These are phyloP conservation scores for Parasteatoda lunata DNA, from an alignment of 2,888 invertebrate genomes.

Conservation along the genomic window DNA sequence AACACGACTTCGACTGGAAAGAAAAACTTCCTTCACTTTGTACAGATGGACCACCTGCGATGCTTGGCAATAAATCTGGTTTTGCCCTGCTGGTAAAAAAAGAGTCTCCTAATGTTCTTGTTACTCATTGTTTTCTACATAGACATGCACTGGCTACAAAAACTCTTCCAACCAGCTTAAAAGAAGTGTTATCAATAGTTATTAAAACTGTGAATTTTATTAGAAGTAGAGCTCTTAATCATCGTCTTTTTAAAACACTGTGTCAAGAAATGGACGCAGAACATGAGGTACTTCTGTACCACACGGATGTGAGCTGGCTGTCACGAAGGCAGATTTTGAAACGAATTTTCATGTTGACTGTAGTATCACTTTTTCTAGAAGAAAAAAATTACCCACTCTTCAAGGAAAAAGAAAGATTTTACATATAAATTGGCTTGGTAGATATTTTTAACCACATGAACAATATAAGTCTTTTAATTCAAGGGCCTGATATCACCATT, in stretches of 20 bases:
- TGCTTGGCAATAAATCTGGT: not conserved
- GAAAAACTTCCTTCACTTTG: constrained; percentile 17
- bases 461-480: too few species aligned
- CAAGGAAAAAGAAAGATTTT: too few species aligned
- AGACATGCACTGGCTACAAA: constrained; percentile 50
- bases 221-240: constrained; percentile 52
- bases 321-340: constrained; percentile 43
- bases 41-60: not conserved
- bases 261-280: constrained; percentile 56
- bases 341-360: constrained; percentile 48
- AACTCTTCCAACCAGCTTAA: constrained; percentile 53
- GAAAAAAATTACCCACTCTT: too few species aligned
- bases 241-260: constrained; percentile 49
- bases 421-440: too few species aligned
- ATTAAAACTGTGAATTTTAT: constrained; percentile 48
- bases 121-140: constrained; percentile 38
- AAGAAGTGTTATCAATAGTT: constrained; percentile 48
- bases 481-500: too few species aligned
- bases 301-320: constrained; percentile 56
- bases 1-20: constrained; percentile 34
- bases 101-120: constrained; percentile 27
- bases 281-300: constrained; percentile 63
- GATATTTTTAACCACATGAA: too few species aligned
- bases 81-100: not conserved
- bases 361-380: too few species aligned